Evolutionary conservation across 2,113 vertebrate genomes (phyloP).

Genomic region (Vulpes ferrilata): DNA sequence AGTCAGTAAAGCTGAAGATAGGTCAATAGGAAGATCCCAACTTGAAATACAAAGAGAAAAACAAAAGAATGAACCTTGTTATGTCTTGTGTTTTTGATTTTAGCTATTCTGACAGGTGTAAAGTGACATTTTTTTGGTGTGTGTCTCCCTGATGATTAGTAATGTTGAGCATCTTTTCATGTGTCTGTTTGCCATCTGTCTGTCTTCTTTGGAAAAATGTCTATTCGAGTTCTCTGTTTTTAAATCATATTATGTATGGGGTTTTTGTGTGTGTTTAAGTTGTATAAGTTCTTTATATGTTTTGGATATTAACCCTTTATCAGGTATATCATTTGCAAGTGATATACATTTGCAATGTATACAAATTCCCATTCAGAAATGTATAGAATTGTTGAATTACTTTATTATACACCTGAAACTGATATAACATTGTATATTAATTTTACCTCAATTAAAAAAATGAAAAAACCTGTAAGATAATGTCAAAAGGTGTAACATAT

Average conservation of each 20-base stretch:
- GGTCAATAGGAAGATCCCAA: not conserved
- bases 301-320: not conserved
- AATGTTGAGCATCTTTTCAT: not conserved
- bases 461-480: not conserved
- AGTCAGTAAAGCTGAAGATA: not conserved
- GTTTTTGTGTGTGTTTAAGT: not conserved
- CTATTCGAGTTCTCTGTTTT: not conserved
- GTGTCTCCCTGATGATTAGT: not conserved
- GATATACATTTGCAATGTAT: not conserved
- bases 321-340: not conserved
- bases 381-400: not conserved
- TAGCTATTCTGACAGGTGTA: not conserved
- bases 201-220: not conserved
- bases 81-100: not conserved
- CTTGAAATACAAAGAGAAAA: not conserved
- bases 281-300: not conserved
- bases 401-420: not conserved
- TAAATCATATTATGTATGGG: not conserved
- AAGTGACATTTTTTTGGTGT: not conserved
- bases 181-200: not conserved
- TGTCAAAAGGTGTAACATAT: not conserved
- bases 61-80: not conserved
- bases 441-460: not conserved
- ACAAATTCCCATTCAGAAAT: not conserved
- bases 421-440: not conserved